Evolutionary conservation across 1,140 invertebrate species (phyloP).

Genomic region (Galleria mellonella): DNA sequence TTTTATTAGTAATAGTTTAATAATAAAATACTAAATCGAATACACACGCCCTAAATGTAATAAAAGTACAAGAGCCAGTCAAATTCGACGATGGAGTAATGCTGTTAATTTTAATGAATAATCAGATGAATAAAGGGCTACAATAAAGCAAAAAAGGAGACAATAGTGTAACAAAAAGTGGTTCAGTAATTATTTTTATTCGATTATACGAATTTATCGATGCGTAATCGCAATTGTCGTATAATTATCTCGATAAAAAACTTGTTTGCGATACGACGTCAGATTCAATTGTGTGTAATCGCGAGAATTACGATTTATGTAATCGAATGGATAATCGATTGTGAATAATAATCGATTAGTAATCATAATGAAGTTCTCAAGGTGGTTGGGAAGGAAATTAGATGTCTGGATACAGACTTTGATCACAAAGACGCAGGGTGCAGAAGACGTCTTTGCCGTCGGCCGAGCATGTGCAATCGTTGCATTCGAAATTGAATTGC

Average conservation of each 20-base stretch:
- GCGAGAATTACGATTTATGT: background rate
- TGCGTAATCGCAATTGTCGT: too few species aligned
- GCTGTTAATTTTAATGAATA: too few species aligned
- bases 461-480: constrained; percentile 72
- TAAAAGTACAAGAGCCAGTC: constrained; percentile 6
- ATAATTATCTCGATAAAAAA: too few species aligned
- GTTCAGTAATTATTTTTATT: too few species aligned
- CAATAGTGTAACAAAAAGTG: too few species aligned
- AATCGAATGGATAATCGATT: too few species aligned
- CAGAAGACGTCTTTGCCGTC: constrained; percentile 69
- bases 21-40: too few species aligned
- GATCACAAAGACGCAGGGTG: constrained; percentile 56
- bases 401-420: constrained; percentile 25
- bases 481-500: constrained; percentile 69
- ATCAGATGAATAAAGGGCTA: too few species aligned
- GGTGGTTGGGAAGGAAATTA: background rate
- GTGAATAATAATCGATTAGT: background rate
- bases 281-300: background rate
- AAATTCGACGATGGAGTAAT: background rate
- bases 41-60: background rate
- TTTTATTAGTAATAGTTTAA: too few species aligned
- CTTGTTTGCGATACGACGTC: too few species aligned
- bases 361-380: background rate
- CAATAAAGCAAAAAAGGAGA: background rate
- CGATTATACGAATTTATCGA: too few species aligned